Evolutionary conservation across 2,113 vertebrate species (phyloP).

Genomic region (Spheniscus mendiculus): DNA sequence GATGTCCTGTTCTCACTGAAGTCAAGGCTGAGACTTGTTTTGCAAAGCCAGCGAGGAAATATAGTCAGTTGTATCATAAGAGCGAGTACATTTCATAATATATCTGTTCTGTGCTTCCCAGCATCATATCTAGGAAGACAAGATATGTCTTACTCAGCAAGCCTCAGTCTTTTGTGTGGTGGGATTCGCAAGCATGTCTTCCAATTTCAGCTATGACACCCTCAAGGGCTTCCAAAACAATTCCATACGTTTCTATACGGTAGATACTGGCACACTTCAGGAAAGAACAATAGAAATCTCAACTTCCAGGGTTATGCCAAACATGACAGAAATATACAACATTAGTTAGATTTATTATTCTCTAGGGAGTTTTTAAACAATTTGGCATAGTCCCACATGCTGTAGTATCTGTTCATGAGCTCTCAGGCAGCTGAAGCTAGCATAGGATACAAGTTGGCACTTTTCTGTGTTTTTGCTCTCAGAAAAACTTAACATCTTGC

Average conservation of each 20-base stretch:
- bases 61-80: neutral
- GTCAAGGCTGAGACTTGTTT: slow-evolving; percentile 23
- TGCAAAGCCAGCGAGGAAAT: neutral
- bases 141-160: neutral
- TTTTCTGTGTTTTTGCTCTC: neutral
- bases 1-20: slow-evolving; percentile 30
- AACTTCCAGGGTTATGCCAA: neutral
- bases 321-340: neutral
- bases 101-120: neutral
- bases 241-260: neutral
- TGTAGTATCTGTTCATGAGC: neutral
- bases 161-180: neutral
- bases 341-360: neutral
- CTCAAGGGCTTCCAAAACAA: neutral
- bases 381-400: neutral
- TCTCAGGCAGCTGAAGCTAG: neutral
- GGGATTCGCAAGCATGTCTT: neutral
- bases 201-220: neutral
- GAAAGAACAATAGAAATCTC: neutral
- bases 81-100: neutral
- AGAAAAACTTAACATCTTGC: neutral
- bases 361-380: neutral
- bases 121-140: neutral
- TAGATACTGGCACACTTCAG: neutral
- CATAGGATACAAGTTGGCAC: neutral